These are phyloP conservation scores for Platyura marginata DNA, from an alignment of 1,140 invertebrate species.

Conservation along the genomic window DNA sequence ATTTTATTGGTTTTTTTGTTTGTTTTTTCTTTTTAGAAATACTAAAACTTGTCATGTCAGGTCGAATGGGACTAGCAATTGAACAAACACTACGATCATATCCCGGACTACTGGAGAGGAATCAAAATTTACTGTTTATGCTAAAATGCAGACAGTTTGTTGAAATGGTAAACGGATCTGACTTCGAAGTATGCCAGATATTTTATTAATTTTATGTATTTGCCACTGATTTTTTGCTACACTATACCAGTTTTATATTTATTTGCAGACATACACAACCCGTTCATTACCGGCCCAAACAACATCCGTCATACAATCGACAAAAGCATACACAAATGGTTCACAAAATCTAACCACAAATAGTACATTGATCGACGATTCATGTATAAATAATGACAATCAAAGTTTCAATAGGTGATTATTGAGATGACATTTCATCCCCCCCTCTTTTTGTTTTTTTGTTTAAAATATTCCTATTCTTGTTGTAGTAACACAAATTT, in stretches of 20 bases:
- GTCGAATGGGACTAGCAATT: conserved; percentile 89
- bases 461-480: no score
- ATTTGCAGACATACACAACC: conserved; percentile 1
- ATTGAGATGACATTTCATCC: no score
- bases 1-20: conserved; percentile 6
- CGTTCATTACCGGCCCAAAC: conserved; percentile 29
- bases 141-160: conserved; percentile 96
- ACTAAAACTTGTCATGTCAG: conserved; percentile 76
- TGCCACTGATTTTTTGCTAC: no score
- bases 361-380: no score
- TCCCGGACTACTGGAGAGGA: conserved; percentile 74
- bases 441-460: no score
- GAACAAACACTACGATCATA: conserved; percentile 74
- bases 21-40: conserved; percentile 49
- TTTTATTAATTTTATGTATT: no score
- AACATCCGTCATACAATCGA: conserved; percentile 53
- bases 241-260: no score
- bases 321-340: conserved; percentile 38
- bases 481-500: background rate
- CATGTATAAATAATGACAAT: no score
- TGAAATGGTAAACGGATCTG: conserved; percentile 78
- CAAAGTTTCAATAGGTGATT: no score
- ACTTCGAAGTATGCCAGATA: conserved; percentile 39
- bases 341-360: conserved; percentile 23
- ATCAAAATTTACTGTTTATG: conserved; percentile 81